Evolutionary conservation across 2,797 vertebrate species (phyloP).

Genomic region (Aulostomus chinensis): DNA sequence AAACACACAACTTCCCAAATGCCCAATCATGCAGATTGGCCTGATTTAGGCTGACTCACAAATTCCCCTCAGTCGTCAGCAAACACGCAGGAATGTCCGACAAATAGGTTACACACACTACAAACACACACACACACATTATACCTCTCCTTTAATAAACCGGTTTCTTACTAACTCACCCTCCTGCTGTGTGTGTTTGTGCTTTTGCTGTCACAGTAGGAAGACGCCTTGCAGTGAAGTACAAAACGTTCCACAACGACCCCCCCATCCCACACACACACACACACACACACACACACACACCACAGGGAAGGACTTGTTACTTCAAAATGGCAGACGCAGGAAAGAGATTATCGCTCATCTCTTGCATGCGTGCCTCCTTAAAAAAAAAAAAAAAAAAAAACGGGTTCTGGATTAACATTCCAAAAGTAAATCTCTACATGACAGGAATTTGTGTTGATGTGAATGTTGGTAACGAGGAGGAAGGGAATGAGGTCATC

Average conservation of each 20-base stretch:
- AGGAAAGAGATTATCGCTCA: constrained; percentile 35
- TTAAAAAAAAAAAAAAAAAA: too few relatives aligned
- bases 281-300: too few relatives aligned
- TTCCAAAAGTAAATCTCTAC: constrained; percentile 1
- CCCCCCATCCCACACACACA: too few relatives aligned
- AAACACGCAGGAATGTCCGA: constrained; percentile 71
- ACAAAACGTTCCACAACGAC: too few relatives aligned
- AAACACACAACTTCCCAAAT: constrained; percentile 65
- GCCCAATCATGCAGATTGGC: constrained; percentile 73
- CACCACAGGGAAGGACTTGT: too few relatives aligned
- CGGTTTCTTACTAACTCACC: constrained; percentile 11
- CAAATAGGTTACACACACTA: constrained; percentile 63
- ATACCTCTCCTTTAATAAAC: constrained; percentile 29
- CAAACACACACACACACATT: constrained; percentile 5
- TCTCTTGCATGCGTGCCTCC: constrained; percentile 23
- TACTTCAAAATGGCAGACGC: too few relatives aligned
- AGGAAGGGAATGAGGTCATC: neutral
- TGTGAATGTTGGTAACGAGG: constrained; percentile 24
- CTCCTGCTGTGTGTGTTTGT: constrained; percentile 18
- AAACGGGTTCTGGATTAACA: constrained; percentile 27
- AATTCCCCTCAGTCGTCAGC: constrained; percentile 55
- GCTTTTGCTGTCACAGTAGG: constrained; percentile 6
- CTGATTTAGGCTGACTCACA: constrained; percentile 75
- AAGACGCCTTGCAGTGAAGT: constrained; percentile 6
- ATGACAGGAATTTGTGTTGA: too few relatives aligned